phyloP scores from a whole-genome alignment of 2,113 vertebrate genomes.

The Neopipo cinnamomea region DNA sequence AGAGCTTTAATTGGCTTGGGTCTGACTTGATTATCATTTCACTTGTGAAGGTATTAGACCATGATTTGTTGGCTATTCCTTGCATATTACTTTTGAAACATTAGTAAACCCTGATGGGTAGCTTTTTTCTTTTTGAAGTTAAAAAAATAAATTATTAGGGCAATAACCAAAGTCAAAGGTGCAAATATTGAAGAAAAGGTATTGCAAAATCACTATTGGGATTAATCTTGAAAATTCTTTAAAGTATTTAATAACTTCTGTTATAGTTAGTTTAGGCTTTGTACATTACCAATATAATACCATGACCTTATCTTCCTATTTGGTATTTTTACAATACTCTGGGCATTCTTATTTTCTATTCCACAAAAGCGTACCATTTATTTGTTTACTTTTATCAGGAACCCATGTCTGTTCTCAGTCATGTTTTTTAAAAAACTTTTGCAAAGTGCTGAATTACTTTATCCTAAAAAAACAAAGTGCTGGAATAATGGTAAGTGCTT shows the following conservation, averaged over 20 bases:
- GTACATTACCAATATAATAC: neutral
- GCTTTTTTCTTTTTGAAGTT: neutral
- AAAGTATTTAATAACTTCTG: neutral
- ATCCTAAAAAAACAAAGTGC: neutral
- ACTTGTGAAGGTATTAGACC: neutral
- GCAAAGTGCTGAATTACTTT: neutral
- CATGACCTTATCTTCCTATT: neutral
- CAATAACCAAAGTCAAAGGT: neutral
- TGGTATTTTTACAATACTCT: neutral
- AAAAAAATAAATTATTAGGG: neutral
- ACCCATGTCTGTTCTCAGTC: fast-evolving
- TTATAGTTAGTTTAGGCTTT: neutral
- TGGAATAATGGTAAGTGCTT: neutral
- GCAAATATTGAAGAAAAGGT: neutral
- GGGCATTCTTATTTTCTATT: neutral
- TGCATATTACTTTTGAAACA: neutral
- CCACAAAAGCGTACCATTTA: neutral
- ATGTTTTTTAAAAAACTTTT: neutral
- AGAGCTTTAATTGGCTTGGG: neutral
- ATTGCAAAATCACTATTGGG: neutral
- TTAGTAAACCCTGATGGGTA: neutral
- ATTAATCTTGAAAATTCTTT: neutral
- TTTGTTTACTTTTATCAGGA: neutral
- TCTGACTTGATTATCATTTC: neutral
- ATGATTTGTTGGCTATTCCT: neutral